These are phyloP conservation scores for Epinotia nisella DNA, from an alignment of 2,888 invertebrate genomes.

Conservation along the genomic window DNA sequence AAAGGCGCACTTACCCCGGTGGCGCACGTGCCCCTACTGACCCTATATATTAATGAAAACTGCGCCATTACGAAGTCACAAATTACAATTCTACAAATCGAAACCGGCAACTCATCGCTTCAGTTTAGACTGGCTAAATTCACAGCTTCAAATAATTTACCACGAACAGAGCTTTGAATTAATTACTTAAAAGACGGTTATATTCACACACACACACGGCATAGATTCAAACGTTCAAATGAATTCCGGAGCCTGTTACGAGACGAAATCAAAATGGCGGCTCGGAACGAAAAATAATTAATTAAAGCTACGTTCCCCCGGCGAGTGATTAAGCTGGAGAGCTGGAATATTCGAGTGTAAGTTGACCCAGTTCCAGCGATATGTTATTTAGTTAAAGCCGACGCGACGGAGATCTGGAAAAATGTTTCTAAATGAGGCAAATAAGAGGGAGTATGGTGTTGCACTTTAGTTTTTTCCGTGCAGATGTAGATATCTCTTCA, in stretches of 20 bases:
- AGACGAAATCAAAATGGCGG: slow-evolving; percentile 9
- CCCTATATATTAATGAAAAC: no score
- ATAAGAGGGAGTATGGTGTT: no score
- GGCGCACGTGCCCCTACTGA: no score
- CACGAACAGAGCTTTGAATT: no score
- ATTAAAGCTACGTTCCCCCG: slow-evolving; percentile 3
- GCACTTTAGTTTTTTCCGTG: no score
- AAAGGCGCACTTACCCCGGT: no score
- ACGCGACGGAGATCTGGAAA: not conserved
- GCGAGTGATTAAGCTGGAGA: slow-evolving; percentile 1
- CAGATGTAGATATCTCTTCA: no score
- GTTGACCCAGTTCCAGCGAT: slow-evolving; percentile 3
- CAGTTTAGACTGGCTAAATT: no score
- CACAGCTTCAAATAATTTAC: no score
- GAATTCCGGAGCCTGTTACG: not conserved
- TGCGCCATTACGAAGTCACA: no score
- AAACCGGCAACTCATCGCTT: no score
- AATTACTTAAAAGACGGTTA: not conserved
- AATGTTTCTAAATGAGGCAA: not conserved
- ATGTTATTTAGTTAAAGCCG: not conserved
- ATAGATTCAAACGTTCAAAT: not conserved
- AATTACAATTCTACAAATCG: no score
- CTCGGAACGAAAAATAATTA: slow-evolving; percentile 14
- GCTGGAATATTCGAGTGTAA: slow-evolving; percentile 5
- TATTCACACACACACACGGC: not conserved